Base-by-base conservation (phyloP, 92 coral and sea anemone species). In the Galaxea fascicularis region DNA sequence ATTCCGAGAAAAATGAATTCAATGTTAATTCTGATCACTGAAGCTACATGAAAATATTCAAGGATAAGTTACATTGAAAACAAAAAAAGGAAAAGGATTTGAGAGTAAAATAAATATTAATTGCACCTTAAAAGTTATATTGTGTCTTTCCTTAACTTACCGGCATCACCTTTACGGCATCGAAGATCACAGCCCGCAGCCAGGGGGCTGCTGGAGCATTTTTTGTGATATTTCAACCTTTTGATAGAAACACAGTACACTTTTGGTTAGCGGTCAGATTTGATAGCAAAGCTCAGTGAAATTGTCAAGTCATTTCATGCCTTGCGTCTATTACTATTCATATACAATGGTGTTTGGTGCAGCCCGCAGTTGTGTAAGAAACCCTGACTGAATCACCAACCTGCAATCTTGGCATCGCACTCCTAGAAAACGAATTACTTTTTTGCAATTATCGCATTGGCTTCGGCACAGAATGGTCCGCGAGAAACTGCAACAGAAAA, bases 381-480 rank as follows among this genome's bases (percentile, higher is more conserved):
- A 58, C 16, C 31, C 53, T 31, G 24, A 41, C 10, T 15, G 30
- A 49, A 20, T 16, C n/a, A 72, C 95, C 49, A n/a, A 96, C 98
- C 98, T 95, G 92, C 98, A 96, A 68, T 89, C 92, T 57, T 92
- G 88, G 78, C 98, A 96, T 26, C 98, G 93, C 54, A 94, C 90
- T 18, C 98, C 98, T 20, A 90, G 84, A 91, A 96, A 92, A 11
- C 98, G 93, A 10, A 96, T 94, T 26, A 89, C 89, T 54, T 90
- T 89, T 47, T 80, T 87, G 85, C 98, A 96, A 56, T 89, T 73
- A 66, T 94, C 95, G 62, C 98, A 96, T 24, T 76, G 90, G 31
- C 90, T 82, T 63, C 98, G 91, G 74, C 98, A 94, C 20, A 96
- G 90, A 20, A 96, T 85, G 27, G 94, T 84, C 67, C 88, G 85